Base-by-base conservation (phyloP, 2,113 vertebrate species). In the Vulpes lagopus region DNA sequence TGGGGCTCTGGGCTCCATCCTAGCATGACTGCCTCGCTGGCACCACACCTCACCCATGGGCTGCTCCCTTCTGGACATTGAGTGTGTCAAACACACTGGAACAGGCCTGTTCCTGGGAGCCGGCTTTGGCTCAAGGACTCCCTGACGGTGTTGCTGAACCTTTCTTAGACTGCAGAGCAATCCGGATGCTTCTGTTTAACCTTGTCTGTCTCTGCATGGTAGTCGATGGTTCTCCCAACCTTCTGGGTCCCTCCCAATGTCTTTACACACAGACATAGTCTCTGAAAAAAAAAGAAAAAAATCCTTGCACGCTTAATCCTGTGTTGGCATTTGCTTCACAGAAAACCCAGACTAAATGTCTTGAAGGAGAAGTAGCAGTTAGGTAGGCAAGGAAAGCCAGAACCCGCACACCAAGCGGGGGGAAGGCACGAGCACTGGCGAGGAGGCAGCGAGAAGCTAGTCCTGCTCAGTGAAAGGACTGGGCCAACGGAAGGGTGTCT, bases 1-100 rank as follows among this genome's bases (percentile, higher is more conserved):
- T 49, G n/a, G 11, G 14, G 3, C 74, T 81, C 74, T 81, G n/a
- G 62, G 15, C 57, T 62, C 35, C 22, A 14, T 30, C 35, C n/a
- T n/a, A 35, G 30, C 65, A 49, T 25, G 43, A 17, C 22, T 8
- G n/a, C 25, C 49, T 76, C 12, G 12, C 6, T 5, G 0, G 5
- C 22, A 22, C 71, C 5, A 8, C 27, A 30, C 19, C 59, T 20
- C 2, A 43, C 30, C 22, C 51, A 1, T 0, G 0, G 22, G 20
- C 90, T 59, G 12, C n/a, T n/a, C 25, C 5, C 43, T 49, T 51
- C 35, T 14, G 0, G 15, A 59, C 15, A n/a, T 16, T 7, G 15
- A 38, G 9, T 7, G 23, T 11, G 22, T 35, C 27, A 94, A 55
- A 30, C 22, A 11, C 22, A 20, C 35, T 10, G 11, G 67, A 15